Percentiles rank a stretch among this genome's conserved stretches.
phyloP scores from a whole-genome alignment of 2,113 vertebrate species.

The Hypomesus transpacificus region DNA sequence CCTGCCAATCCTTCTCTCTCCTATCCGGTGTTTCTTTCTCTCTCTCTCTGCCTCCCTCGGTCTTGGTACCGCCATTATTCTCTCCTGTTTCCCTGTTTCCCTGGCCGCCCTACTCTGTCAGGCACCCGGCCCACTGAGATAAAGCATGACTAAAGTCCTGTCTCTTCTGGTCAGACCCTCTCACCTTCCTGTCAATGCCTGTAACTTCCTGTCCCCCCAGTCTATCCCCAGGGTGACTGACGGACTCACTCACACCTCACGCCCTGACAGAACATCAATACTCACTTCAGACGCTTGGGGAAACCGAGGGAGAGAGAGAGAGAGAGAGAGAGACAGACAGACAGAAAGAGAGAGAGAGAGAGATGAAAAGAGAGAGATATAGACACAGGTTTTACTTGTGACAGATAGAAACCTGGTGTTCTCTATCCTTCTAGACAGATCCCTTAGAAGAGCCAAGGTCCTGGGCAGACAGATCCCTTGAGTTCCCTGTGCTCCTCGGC shows the following conservation, averaged over 20 bases:
- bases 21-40: not conserved
- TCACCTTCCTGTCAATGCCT: not conserved
- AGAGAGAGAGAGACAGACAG: not conserved
- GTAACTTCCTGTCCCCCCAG: not conserved
- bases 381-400: not conserved
- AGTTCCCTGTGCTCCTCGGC: too few relatives aligned
- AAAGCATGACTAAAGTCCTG: not conserved
- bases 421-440: too few relatives aligned
- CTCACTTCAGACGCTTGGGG: not conserved
- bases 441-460: too few relatives aligned
- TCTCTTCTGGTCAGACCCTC: not conserved
- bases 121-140: not conserved
- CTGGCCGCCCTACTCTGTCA: not conserved
- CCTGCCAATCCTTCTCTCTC: not conserved
- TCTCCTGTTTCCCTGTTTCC: not conserved
- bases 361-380: not conserved
- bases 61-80: not conserved
- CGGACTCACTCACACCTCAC: not conserved
- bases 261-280: not conserved
- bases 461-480: too few relatives aligned
- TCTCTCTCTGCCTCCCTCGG: not conserved
- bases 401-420: not conserved
- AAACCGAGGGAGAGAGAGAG: not conserved
- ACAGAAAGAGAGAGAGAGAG: not conserved
- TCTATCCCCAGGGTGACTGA: slow-evolving; percentile 1